Evolutionary conservation across 1,140 invertebrate genomes (phyloP).

Genomic region (Drosophila biarmipes): DNA sequence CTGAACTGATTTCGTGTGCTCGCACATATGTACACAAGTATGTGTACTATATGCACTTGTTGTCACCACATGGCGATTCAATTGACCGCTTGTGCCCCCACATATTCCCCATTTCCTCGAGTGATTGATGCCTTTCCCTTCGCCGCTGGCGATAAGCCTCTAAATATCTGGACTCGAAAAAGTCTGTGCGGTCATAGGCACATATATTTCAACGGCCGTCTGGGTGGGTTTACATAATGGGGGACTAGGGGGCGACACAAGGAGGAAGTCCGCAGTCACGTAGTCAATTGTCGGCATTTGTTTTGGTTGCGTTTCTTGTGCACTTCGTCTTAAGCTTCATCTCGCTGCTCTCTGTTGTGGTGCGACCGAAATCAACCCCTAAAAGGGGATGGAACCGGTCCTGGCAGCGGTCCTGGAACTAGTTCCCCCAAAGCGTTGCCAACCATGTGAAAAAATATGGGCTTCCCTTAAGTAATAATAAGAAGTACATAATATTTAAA

Average conservation of each 20-base stretch:
- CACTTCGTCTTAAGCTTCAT: constrained; percentile 22
- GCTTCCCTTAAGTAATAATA: not conserved
- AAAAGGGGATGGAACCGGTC: constrained; percentile 26
- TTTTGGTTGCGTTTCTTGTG: constrained; percentile 54
- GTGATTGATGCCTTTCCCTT: not conserved
- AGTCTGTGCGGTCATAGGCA: constrained; percentile 22
- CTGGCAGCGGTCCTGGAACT: constrained; percentile 41
- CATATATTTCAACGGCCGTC: not conserved
- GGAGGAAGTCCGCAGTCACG: constrained; percentile 60
- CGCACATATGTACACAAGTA: not conserved
- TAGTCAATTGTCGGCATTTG: constrained; percentile 71
- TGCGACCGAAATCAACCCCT: constrained; percentile 42
- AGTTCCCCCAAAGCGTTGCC: constrained; percentile 39
- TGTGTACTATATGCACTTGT: constrained; percentile 23
- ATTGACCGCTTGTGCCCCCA: constrained; percentile 37
- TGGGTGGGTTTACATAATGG: constrained; percentile 34
- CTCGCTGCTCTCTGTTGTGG: constrained; percentile 42
- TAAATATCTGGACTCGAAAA: constrained; percentile 46
- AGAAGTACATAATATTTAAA: not conserved
- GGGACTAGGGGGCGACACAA: constrained; percentile 16
- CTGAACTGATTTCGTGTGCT: constrained; percentile 30
- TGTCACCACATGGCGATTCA: constrained; percentile 41
- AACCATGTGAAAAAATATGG: constrained; percentile 19
- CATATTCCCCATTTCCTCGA: constrained; percentile 5
- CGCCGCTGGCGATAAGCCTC: constrained; percentile 62